Base-by-base conservation (phyloP, 2,888 invertebrate genomes). In the Lacanobia oleracea region DNA sequence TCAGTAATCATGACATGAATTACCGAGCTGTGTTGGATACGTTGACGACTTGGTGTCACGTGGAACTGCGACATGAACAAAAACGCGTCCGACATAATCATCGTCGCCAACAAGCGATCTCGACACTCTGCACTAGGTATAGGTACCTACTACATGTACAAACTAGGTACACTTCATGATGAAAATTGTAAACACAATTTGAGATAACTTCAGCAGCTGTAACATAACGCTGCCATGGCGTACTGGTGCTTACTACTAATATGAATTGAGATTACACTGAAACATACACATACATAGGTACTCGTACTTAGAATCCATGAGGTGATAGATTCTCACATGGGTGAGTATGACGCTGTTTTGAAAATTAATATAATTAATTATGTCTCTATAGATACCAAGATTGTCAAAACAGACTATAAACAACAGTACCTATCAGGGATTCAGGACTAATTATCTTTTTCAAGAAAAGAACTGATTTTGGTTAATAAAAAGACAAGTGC, bases 31-130 rank as follows among this genome's bases (percentile, higher is more conserved):
- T 14, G 45, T 59, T 53, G 12, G 37, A 33, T 18, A 50, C 12
- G 56, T 43, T 33, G 23, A 57, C 43, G 43, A 56, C 40, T 75
- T 33, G 9, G 6, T 33, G 54, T 57, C 67, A 75, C 77, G 48
- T 54, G 23, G n/a, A 54, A 61, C 45, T 40, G 23, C 45, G n/a
- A 70, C 23, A 54, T 8, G 37, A 64, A 63, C 53, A 63, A 50
- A 68, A 51, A 59, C 65, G 27, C 33, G 21, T 9, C 56, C 10
- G 54, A 50, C 69, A 75, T 63, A 18, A 43, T 51, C 54, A 45
- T 53, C 40, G 27, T n/a, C 61, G 33, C 21, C 48, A 65, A 65
- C n/a, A 51, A 21, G 12, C 18, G 50, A 54, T 64, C 53, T 50
- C 18, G 18, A n/a, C 40, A 16, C 45, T 37, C 27, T 54, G 23